Base-by-base conservation (phyloP, 2,888 invertebrate genomes). In the Chrysotoxum bicinctum region DNA sequence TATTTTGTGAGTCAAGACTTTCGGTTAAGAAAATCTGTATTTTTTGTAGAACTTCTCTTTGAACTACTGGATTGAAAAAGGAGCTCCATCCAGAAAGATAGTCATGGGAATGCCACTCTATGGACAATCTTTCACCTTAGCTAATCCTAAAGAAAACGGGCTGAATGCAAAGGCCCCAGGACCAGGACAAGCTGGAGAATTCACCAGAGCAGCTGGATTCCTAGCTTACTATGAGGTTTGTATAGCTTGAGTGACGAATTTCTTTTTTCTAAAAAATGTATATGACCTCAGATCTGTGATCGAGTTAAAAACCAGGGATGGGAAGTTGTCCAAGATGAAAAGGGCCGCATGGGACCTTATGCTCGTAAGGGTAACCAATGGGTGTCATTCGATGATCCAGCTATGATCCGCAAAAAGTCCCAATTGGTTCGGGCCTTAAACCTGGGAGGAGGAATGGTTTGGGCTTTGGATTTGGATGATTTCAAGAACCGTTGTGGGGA, bases 81-180 rank as follows among this genome's bases (percentile, higher is more conserved):
- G 98, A 14, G 96, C 97, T 0, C 95, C 96, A 0, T 93, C 96
- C 0, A 94, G 95, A 30, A 97, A 96, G 89, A 93, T 98, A 30
- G 94, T 98, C 0, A 96, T 98, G 96, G 97, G 97, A 37, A 96
- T 98, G 94, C 97, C 98, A 0, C 92, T 97, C 60, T 98, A 98
- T 89, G 98, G 97, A 0, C 97, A 97, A 90, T 95, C 97, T 0
- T 98, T 98, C 90, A 95, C 96, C 5, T 89, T 95, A 48, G 93
- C 94, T 64, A 93, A 94, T 88, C 92, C 93, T 40, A 93, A 93
- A 14, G 93, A 93, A 37, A 93, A 94, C 87, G 96, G 95, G 0
- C 92, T 97, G 4, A 97, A 97, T 89, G 94, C 95, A 0, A 95
- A 95, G 45, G 96, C 97, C 0, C 94, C 95, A 10, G 95, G 95